Evolutionary conservation across 2,797 vertebrate genomes (phyloP).

Genomic region (Rhynchotus rufescens): DNA sequence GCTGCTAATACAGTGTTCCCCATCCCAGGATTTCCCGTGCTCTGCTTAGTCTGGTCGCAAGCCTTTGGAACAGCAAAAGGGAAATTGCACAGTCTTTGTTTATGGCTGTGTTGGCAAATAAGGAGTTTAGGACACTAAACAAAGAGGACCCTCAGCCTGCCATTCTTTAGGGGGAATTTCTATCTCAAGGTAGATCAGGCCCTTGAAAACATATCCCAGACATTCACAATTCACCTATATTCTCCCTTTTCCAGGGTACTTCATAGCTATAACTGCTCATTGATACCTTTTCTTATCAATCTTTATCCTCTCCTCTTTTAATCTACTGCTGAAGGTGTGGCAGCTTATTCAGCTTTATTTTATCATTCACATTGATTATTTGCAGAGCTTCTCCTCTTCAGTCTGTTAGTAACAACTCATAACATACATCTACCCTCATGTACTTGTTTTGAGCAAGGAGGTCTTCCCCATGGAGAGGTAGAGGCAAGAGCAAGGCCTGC

Average conservation of each 20-base stretch:
- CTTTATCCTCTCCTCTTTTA: neutral
- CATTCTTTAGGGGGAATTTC: neutral
- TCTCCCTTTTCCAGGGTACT: neutral
- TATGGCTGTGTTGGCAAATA: neutral
- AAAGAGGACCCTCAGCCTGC: neutral
- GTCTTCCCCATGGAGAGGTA: neutral
- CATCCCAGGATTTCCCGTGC: neutral
- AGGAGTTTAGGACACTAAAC: neutral
- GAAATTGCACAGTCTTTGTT: neutral
- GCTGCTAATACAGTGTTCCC: neutral
- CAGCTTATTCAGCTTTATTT: neutral
- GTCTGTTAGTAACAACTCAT: neutral
- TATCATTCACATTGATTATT: neutral
- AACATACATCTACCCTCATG: neutral
- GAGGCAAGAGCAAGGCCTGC: rapidly evolving
- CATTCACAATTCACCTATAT: neutral
- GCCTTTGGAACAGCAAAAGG: neutral
- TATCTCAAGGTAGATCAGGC: neutral
- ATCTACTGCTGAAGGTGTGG: neutral
- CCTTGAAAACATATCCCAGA: neutral
- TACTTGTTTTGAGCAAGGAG: neutral
- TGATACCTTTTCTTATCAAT: neutral
- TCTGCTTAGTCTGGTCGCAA: neutral
- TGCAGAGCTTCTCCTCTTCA: neutral
- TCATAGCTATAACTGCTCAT: neutral